Conservation (phyloP, 2,797 vertebrate genomes). For the Rhynchotus rufescens region DNA sequence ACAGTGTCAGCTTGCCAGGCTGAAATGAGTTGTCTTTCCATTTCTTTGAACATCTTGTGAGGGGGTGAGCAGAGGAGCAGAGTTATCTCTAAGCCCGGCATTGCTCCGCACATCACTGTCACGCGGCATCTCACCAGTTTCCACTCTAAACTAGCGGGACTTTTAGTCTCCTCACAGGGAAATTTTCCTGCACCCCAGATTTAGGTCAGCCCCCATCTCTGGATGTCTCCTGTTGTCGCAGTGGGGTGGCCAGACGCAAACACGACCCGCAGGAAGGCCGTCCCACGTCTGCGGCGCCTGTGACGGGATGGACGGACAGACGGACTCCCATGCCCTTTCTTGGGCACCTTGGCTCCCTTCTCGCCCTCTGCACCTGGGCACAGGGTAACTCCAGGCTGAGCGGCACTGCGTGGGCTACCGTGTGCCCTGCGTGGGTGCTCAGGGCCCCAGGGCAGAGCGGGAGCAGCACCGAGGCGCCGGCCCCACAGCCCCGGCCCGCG, state of each 20-base stretch:
- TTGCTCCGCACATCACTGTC: slow-evolving; percentile 24
- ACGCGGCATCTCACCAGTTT: neutral
- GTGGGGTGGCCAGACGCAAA: neutral
- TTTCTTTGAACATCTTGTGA: slow-evolving; percentile 73
- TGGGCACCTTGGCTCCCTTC: neutral
- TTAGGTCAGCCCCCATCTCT: slow-evolving; percentile 30
- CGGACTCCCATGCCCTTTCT: neutral
- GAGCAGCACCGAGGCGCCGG: neutral
- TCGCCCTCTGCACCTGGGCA: neutral
- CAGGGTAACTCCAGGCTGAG: neutral
- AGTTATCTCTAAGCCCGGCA: slow-evolving; percentile 53
- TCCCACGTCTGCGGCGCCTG: neutral
- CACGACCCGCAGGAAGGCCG: neutral
- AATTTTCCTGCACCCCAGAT: slow-evolving; percentile 47
- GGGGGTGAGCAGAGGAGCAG: slow-evolving; percentile 58
- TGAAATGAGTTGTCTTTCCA: slow-evolving; percentile 71
- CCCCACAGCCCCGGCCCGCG: no score
- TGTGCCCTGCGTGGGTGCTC: neutral
- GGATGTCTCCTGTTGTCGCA: neutral
- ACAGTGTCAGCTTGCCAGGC: slow-evolving; percentile 43
- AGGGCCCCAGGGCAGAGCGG: neutral
- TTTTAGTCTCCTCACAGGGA: slow-evolving; percentile 33
- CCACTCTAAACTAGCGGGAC: slow-evolving; percentile 37
- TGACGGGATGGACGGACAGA: neutral
- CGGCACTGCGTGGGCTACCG: neutral